phyloP scores from a whole-genome alignment of 2,113 vertebrate species.

The Ctenodactylus gundi region DNA sequence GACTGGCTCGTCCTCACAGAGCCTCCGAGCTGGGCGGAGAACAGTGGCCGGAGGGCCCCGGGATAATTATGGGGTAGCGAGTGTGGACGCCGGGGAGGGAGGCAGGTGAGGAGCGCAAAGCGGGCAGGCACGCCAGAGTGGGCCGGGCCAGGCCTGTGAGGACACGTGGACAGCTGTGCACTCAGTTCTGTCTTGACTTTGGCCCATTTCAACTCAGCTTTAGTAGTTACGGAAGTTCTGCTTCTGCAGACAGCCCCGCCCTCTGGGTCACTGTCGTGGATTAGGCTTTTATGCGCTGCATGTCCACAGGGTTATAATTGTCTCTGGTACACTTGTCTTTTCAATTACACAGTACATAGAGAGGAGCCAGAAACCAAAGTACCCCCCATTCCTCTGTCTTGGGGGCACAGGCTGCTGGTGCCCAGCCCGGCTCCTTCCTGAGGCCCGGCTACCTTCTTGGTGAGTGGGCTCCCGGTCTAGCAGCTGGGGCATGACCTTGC shows the following conservation, averaged over 20 bases:
- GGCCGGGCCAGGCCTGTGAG: not conserved
- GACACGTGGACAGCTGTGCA: not conserved
- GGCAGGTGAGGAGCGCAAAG: not conserved
- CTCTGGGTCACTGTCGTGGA: no score
- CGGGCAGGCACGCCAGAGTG: no score
- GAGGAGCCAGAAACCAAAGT: not conserved
- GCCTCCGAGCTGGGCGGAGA: not conserved
- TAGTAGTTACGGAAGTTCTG: not conserved
- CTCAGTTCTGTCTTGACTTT: not conserved
- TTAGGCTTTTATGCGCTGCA: no score
- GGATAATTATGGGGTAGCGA: no score
- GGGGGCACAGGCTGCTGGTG: not conserved
- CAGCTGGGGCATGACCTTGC: not conserved
- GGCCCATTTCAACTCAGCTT: not conserved
- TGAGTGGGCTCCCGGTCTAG: not conserved
- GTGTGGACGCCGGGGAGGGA: not conserved
- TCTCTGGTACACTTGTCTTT: not conserved
- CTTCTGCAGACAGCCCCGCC: not conserved
- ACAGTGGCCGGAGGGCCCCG: not conserved
- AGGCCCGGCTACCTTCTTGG: not conserved
- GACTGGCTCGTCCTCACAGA: not conserved
- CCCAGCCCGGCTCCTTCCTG: no score
- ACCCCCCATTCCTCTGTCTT: not conserved
- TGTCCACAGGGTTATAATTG: not conserved
- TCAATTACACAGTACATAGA: not conserved